These are phyloP conservation scores for Plebejus argus DNA, from an alignment of 2,888 invertebrate genomes.

Conservation along the genomic window DNA sequence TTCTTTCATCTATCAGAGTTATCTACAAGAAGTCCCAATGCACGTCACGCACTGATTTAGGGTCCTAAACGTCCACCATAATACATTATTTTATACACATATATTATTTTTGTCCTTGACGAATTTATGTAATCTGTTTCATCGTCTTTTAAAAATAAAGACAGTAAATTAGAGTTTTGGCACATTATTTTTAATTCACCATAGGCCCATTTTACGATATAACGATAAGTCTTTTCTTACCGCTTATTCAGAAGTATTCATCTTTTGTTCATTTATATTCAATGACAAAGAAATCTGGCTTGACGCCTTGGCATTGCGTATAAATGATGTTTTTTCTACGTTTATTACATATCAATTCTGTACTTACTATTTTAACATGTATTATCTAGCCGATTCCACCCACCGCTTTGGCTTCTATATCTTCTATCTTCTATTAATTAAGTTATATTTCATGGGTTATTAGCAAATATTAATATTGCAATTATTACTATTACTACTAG, in stretches of 20 bases:
- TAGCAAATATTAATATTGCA: too few species aligned
- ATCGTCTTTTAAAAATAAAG: neutral
- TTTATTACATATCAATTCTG: neutral
- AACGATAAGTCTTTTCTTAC: neutral
- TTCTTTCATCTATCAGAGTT: neutral
- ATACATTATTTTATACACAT: neutral
- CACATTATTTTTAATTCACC: too few species aligned
- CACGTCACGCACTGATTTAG: neutral
- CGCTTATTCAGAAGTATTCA: neutral
- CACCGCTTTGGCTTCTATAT: too few species aligned
- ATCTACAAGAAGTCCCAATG: neutral
- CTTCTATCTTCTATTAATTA: too few species aligned
- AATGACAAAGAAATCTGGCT: too few species aligned
- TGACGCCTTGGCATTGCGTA: too few species aligned
- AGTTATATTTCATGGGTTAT: too few species aligned
- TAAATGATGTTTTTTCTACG: neutral
- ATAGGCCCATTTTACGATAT: neutral
- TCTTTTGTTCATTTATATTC: too few species aligned
- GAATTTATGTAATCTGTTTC: neutral
- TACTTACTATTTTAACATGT: neutral
- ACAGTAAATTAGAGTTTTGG: too few species aligned
- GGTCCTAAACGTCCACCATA: neutral
- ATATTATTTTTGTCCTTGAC: neutral
- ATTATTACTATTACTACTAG: neutral
- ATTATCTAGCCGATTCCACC: too few species aligned